Conservation (phyloP, 2,797 vertebrate genomes). For the Sternarchorhynchus goeldii region DNA sequence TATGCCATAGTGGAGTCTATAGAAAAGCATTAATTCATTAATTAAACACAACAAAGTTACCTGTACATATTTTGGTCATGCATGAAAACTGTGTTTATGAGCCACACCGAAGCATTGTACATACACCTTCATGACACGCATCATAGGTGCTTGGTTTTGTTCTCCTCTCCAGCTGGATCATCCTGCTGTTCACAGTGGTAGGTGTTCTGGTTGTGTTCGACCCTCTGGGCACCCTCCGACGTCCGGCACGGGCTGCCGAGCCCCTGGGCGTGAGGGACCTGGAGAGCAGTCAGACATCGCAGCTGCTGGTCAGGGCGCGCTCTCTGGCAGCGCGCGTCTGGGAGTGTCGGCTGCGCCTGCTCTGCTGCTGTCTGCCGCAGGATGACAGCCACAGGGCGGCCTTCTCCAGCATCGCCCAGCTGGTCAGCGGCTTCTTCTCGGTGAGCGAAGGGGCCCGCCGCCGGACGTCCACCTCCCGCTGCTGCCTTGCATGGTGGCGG, state of each 20-base stretch:
- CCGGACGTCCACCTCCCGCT: not conserved
- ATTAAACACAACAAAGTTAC: not conserved
- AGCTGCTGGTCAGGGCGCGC: constrained; percentile 85
- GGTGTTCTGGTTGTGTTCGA: constrained; percentile 91
- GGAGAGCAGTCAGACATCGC: constrained; percentile 83
- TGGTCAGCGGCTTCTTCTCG: constrained; percentile 88
- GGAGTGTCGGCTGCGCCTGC: constrained; percentile 86
- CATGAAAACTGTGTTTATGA: not conserved
- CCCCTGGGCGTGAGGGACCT: constrained; percentile 69
- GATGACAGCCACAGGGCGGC: constrained; percentile 88
- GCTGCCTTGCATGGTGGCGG: not conserved
- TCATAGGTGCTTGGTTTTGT: not conserved
- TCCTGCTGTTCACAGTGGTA: constrained; percentile 82
- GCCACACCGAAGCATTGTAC: too few relatives aligned
- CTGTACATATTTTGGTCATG: not conserved
- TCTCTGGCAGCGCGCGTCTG: constrained; percentile 86
- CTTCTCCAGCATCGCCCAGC: constrained; percentile 88
- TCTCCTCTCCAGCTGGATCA: constrained; percentile 83
- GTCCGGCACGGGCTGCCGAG: constrained; percentile 43
- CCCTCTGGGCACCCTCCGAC: constrained; percentile 82
- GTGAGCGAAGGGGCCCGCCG: constrained; percentile 68
- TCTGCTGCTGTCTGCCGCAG: constrained; percentile 91
- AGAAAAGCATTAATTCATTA: not conserved
- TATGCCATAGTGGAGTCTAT: not conserved
- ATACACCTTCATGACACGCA: not conserved